Conservation (phyloP, 2,888 invertebrate species). For the Glyphotaelius pellucidus region DNA sequence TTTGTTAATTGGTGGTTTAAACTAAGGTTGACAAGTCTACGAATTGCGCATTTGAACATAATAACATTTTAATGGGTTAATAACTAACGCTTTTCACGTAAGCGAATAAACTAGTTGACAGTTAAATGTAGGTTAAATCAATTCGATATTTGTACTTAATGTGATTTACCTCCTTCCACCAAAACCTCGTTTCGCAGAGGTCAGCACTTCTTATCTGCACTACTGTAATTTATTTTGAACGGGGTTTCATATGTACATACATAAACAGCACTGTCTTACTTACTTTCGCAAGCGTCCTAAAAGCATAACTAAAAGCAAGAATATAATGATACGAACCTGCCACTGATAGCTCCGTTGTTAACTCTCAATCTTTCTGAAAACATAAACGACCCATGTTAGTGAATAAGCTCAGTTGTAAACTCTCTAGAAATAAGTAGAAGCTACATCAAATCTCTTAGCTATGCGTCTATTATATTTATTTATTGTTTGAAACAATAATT, state of each 20-base stretch:
- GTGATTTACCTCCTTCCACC: neutral
- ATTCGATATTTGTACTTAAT: neutral
- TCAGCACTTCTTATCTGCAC: neutral
- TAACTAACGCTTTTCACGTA: neutral
- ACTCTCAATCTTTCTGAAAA: neutral
- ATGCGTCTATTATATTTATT: too few relatives aligned
- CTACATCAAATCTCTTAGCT: neutral
- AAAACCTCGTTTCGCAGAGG: neutral
- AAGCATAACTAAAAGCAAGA: neutral
- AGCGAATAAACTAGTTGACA: neutral
- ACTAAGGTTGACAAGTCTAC: too few relatives aligned
- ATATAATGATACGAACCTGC: neutral
- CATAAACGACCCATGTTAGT: neutral
- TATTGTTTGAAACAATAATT: too few relatives aligned
- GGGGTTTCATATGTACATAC: neutral
- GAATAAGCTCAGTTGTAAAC: too few relatives aligned
- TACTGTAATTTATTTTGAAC: neutral
- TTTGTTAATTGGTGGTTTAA: too few relatives aligned
- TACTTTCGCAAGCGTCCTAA: neutral
- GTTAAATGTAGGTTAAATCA: neutral
- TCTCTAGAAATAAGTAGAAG: neutral
- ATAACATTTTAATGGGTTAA: neutral
- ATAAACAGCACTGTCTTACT: neutral
- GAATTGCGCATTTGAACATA: neutral
- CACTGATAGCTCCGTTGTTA: neutral